phyloP scores from a whole-genome alignment of 2,888 invertebrate genomes.

The Hydraecia micacea region DNA sequence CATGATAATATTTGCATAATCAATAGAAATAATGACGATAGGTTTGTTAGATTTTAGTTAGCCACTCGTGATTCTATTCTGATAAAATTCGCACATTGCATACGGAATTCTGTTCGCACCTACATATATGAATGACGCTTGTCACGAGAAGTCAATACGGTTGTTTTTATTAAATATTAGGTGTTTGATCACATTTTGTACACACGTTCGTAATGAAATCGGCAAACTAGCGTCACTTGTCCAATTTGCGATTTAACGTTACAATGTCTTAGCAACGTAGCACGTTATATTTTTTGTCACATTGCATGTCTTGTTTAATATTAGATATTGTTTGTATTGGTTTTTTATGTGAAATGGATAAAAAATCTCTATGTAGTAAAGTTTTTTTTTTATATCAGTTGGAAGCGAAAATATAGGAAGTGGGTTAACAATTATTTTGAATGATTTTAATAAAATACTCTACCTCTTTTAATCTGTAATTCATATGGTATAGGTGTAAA shows the following conservation, averaged over 20 bases:
- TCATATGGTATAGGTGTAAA: not conserved
- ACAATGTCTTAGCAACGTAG: conserved; percentile 22
- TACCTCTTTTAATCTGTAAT: not conserved
- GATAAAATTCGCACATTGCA: conserved; percentile 42
- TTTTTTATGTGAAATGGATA: not conserved
- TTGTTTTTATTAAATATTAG: conserved; percentile 57
- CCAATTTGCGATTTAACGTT: conserved; percentile 30
- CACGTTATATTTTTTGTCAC: not conserved
- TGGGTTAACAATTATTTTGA: too few relatives aligned
- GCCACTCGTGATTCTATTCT: not conserved
- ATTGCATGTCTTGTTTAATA: not conserved
- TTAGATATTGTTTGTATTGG: not conserved
- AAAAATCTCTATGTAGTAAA: not conserved
- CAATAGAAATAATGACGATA: conserved; percentile 22
- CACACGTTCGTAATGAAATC: conserved; percentile 23
- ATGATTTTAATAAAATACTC: not conserved
- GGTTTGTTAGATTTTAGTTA: conserved; percentile 15
- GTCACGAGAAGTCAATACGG: conserved; percentile 60
- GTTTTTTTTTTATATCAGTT: not conserved
- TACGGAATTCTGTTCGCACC: conserved; percentile 47
- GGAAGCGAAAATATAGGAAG: not conserved
- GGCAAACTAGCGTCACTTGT: conserved; percentile 33
- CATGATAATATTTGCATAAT: conserved; percentile 37
- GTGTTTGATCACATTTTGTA: conserved; percentile 33
- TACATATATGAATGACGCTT: conserved; percentile 42